Conservation (phyloP, 2,888 invertebrate species). For the Cancer borealis region DNA sequence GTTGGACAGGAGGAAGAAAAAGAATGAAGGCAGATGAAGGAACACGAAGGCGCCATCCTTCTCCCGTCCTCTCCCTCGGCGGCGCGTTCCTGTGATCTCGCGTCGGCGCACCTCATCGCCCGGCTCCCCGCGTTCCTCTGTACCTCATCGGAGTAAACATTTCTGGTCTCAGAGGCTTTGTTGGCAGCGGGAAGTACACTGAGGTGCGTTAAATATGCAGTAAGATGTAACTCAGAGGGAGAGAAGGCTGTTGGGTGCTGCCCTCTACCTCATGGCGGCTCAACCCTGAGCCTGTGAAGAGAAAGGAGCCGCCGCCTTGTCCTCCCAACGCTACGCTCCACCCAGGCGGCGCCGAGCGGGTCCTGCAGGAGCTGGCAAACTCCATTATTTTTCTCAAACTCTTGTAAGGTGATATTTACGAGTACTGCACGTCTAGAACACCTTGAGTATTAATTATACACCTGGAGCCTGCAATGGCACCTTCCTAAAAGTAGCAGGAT, state of each 20-base stretch:
- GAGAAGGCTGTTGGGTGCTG: not conserved
- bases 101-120: not conserved
- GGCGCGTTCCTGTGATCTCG: not conserved
- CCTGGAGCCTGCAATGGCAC: not conserved
- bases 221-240: not conserved
- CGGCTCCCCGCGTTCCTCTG: not conserved
- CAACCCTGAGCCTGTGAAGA: not conserved
- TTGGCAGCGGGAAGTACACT: not conserved
- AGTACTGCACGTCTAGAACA: not conserved
- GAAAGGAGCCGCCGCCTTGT: conserved; percentile 11
- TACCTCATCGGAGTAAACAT: not conserved
- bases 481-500: not conserved
- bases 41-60: conserved; percentile 48
- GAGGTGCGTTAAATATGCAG: not conserved
- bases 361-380: not conserved
- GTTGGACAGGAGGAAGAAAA: conserved; percentile 11
- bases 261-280: conserved; percentile 19
- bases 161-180: not conserved
- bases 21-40: conserved; percentile 2
- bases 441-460: not conserved
- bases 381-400: not conserved
- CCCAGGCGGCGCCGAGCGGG: not conserved
- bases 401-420: not conserved
- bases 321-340: not conserved
- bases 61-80: conserved; percentile 11